Evolutionary conservation across 35 echinoderm and acorn worm species (phyloP).

Genomic region (Lytechinus variegatus): DNA sequence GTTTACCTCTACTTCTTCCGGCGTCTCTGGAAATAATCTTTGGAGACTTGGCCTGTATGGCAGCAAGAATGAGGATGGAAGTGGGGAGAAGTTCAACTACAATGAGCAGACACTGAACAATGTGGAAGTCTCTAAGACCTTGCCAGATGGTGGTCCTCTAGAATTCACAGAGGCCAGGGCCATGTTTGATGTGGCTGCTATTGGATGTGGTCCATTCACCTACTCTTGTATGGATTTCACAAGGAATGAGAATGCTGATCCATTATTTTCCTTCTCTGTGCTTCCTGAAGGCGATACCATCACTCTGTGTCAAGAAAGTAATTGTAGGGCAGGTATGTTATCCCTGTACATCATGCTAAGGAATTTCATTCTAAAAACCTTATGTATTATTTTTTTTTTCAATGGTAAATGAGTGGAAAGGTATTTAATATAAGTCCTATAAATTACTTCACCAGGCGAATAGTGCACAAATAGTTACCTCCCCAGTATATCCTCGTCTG

Average conservation of each 20-base stretch:
- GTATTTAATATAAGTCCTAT: neutral
- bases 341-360: neutral
- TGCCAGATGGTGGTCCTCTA: conserved; percentile 46
- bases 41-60: conserved; percentile 88
- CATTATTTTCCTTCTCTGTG: conserved; percentile 78
- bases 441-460: too few species aligned
- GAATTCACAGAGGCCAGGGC: conserved; percentile 55
- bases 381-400: neutral
- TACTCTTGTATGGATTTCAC: conserved; percentile 95
- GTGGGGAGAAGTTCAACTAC: conserved; percentile 82
- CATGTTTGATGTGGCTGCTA: conserved; percentile 87
- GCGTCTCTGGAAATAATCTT: conserved; percentile 70
- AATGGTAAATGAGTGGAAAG: neutral
- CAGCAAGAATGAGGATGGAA: conserved; percentile 69
- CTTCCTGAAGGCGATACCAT: conserved; percentile 53
- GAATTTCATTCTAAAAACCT: neutral
- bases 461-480: too few species aligned
- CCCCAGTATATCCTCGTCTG: too few species aligned
- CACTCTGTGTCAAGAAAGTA: conserved; percentile 58
- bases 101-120: conserved; percentile 72
- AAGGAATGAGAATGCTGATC: conserved; percentile 62
- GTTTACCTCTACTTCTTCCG: conserved; percentile 50
- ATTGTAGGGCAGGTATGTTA: conserved; percentile 69
- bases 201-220: conserved; percentile 83
- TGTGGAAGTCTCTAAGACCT: conserved; percentile 40